Percentiles rank a stretch among this genome's conserved stretches.
These are phyloP conservation scores for Cyclophora albipunctata DNA, from an alignment of 2,888 invertebrate genomes.

Conservation along the genomic window DNA sequence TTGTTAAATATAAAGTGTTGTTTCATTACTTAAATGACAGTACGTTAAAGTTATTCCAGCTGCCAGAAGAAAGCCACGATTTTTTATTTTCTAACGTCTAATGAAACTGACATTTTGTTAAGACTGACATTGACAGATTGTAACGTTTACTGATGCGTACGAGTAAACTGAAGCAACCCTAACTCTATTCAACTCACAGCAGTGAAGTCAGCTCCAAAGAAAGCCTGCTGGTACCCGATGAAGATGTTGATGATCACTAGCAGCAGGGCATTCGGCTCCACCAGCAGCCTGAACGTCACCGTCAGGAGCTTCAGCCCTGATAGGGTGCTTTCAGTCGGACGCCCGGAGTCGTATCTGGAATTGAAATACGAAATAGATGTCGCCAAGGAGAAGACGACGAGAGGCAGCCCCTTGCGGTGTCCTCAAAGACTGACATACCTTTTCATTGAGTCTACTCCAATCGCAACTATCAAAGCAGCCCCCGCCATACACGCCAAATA, in stretches of 20 bases:
- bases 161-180: no score
- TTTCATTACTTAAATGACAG: no score
- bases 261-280: constrained; percentile 76
- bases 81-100: no score
- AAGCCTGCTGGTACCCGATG: constrained; percentile 81
- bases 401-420: no score
- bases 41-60: no score
- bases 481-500: constrained; percentile 77
- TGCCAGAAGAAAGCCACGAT: no score
- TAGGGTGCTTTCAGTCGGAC: constrained; percentile 44
- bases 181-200: constrained; percentile 40
- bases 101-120: no score
- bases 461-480: constrained; percentile 75
- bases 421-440: constrained; percentile 39
- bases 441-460: constrained; percentile 78
- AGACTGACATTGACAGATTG: no score
- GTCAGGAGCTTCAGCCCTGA: constrained; percentile 63
- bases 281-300: constrained; percentile 75
- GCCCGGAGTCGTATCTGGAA: constrained; percentile 59
- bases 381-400: no score
- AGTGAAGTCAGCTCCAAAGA: constrained; percentile 76
- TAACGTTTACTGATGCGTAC: no score
- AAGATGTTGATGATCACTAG: constrained; percentile 80
- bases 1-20: no score
- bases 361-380: neutral